Conservation (phyloP, 2,113 vertebrate genomes). For the Gnathonemus longibarbis region DNA sequence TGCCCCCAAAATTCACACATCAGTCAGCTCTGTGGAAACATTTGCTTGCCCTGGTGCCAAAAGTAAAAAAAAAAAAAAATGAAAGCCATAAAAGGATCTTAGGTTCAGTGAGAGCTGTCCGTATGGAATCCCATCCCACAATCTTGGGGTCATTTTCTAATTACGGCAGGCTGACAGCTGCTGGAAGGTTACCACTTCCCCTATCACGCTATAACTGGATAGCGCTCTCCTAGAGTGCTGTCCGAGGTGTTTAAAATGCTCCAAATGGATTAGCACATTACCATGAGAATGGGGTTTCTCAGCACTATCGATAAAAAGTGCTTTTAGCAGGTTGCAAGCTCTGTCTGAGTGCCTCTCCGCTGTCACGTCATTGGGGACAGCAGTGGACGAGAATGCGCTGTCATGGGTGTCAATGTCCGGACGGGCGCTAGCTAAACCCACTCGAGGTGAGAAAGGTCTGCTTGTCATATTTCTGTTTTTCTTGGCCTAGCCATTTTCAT, state of each 20-base stretch:
- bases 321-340: constrained; percentile 3
- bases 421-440: neutral
- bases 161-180: constrained; percentile 23
- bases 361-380: neutral
- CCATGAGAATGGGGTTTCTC: constrained; percentile 37
- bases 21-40: neutral
- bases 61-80: neutral
- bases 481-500: neutral
- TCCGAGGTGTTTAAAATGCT: constrained; percentile 24
- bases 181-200: constrained; percentile 21
- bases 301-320: constrained; percentile 30
- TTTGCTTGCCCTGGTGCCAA: neutral
- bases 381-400: neutral
- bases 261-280: constrained; percentile 33
- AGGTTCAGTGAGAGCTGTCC: neutral
- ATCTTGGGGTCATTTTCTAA: constrained; percentile 22
- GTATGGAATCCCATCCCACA: neutral
- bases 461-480: neutral
- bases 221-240: constrained; percentile 21
- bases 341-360: neutral
- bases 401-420: neutral
- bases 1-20: neutral
- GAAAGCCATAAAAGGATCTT: neutral
- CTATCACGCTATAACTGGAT: constrained; percentile 21
- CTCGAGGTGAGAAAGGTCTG: neutral